Conservation (phyloP, 1,140 invertebrate genomes). For the Drosophila quadrilineata region DNA sequence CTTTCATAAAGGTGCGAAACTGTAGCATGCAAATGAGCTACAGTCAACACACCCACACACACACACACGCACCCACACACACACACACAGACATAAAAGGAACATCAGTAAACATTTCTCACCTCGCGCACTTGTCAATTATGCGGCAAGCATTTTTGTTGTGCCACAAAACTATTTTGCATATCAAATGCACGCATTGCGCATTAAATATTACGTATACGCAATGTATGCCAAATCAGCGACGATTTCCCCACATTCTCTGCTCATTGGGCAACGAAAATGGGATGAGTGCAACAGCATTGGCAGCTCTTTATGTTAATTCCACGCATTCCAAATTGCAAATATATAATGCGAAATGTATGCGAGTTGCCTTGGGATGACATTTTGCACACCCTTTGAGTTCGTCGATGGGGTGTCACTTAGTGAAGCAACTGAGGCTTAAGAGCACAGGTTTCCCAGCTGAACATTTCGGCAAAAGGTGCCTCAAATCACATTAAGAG, state of each 20-base stretch:
- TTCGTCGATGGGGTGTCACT: constrained; percentile 21
- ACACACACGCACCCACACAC: no score
- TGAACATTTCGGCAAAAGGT: constrained; percentile 44
- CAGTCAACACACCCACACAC: constrained; percentile 5
- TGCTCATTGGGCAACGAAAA: background rate
- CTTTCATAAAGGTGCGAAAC: constrained; percentile 53
- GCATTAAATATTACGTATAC: constrained; percentile 57
- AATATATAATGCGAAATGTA: constrained; percentile 65
- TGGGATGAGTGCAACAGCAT: background rate
- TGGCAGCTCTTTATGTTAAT: constrained; percentile 32
- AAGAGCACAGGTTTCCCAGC: background rate
- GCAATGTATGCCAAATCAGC: constrained; percentile 45
- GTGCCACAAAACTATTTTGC: constrained; percentile 63
- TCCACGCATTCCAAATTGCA: constrained; percentile 43
- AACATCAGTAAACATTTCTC: no score
- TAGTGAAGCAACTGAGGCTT: constrained; percentile 41
- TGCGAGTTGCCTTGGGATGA: background rate
- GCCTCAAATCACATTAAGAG: constrained; percentile 41
- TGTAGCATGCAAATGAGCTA: constrained; percentile 67
- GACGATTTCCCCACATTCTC: background rate
- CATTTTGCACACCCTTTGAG: constrained; percentile 51
- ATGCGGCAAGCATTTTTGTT: constrained; percentile 49
- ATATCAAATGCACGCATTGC: constrained; percentile 64
- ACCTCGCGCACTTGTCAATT: constrained; percentile 35
- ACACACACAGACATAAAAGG: no score